Percentiles rank a stretch among this genome's conserved stretches.
Conservation (phyloP, 2,113 vertebrate species). For the Perognathus longimembris region DNA sequence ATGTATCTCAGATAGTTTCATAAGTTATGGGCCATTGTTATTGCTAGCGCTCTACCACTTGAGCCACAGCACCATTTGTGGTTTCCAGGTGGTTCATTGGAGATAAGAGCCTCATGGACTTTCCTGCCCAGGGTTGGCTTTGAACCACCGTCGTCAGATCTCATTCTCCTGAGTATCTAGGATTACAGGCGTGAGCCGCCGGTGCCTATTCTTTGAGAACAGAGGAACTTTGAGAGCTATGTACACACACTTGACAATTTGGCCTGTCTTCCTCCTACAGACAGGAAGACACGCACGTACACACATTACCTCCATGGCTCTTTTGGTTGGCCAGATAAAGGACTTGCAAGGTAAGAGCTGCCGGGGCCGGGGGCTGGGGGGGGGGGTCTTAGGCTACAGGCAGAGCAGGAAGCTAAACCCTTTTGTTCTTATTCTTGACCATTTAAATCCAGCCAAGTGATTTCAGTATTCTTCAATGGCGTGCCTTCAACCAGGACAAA, state of each 20-base stretch:
- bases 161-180: too few species aligned
- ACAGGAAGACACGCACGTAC: too few species aligned
- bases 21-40: too few species aligned
- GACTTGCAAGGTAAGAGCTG: neutral
- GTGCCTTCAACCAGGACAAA: neutral
- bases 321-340: neutral
- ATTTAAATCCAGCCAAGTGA: neutral
- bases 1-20: too few species aligned
- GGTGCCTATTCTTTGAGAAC: neutral
- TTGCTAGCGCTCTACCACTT: too few species aligned
- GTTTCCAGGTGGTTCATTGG: too few species aligned
- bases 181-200: too few species aligned
- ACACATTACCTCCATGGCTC: neutral
- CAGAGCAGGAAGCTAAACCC: too few species aligned
- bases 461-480: neutral
- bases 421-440: neutral
- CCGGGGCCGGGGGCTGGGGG: fast-evolving
- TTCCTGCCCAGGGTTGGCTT: too few species aligned
- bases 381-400: fast-evolving
- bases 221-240: neutral
- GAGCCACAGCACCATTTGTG: too few species aligned
- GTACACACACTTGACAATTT: neutral
- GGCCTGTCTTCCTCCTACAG: neutral
- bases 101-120: too few species aligned
- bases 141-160: too few species aligned